Evolutionary conservation across 2,888 invertebrate genomes (phyloP).

Genomic region (Dascillus cervinus): DNA sequence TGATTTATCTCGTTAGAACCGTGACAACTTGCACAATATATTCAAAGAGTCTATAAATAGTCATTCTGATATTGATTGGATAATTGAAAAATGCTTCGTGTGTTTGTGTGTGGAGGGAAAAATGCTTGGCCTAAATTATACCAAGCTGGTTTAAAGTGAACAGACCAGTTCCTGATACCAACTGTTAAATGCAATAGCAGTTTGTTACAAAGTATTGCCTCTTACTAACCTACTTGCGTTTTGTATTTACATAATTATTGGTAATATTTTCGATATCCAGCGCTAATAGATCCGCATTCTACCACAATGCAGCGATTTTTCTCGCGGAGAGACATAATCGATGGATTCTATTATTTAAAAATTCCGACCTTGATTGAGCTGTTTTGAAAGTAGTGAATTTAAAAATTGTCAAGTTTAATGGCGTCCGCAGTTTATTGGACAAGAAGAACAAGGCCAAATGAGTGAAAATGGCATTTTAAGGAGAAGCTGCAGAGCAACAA

Average conservation of each 20-base stretch:
- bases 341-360: too few species aligned
- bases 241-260: slow-evolving; percentile 28
- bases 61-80: slow-evolving; percentile 7
- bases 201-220: slow-evolving; percentile 24
- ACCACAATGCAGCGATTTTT: too few species aligned
- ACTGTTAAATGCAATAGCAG: slow-evolving; percentile 17
- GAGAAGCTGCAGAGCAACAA: too few species aligned
- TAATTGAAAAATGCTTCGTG: slow-evolving; percentile 6
- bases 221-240: slow-evolving; percentile 27
- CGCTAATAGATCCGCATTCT: slow-evolving; percentile 19
- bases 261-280: slow-evolving; percentile 18
- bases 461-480: too few species aligned
- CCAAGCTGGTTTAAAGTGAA: slow-evolving; percentile 19
- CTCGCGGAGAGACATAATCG: too few species aligned
- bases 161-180: slow-evolving; percentile 21
- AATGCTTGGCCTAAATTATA: slow-evolving; percentile 19
- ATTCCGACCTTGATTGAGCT: too few species aligned
- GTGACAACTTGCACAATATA: slow-evolving; percentile 4
- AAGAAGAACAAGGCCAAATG: too few species aligned
- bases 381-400: too few species aligned
- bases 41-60: slow-evolving; percentile 1
- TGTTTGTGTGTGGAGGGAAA: slow-evolving; percentile 8
- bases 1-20: slow-evolving; percentile 5
- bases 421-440: too few species aligned
- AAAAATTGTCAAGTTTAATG: too few species aligned